A percentile compares a stretch with the other conserved stretches of the same genome.
These are phyloP conservation scores for Adoxophyes honmai DNA, from an alignment of 1,140 invertebrate genomes.

Conservation along the genomic window DNA sequence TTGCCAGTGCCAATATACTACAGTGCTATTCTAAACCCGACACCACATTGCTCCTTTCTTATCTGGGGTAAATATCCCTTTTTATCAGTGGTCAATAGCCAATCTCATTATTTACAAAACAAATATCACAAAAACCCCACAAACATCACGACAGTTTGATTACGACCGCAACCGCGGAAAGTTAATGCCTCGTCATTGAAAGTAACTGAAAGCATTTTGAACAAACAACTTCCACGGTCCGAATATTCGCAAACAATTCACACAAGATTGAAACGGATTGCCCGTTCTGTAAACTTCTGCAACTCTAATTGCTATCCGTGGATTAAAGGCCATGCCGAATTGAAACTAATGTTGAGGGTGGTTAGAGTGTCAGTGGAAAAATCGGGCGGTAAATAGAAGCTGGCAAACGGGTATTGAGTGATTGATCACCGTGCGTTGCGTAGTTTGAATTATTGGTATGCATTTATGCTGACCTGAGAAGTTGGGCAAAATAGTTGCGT, in stretches of 20 bases:
- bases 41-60: no score
- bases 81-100: no score
- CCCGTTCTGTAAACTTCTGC: slow-evolving; percentile 12
- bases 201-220: slow-evolving; percentile 8
- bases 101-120: no score
- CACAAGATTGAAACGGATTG: slow-evolving; percentile 15
- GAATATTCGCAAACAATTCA: slow-evolving; percentile 13
- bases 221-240: slow-evolving; percentile 1
- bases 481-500: slow-evolving; percentile 12
- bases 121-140: no score
- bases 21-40: no score
- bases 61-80: no score
- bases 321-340: neutral
- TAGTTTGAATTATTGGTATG: slow-evolving; percentile 14
- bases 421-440: slow-evolving; percentile 10
- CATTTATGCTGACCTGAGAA: slow-evolving; percentile 15
- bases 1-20: no score
- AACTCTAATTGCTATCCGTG: neutral
- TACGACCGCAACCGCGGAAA: neutral
- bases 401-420: slow-evolving; percentile 6
- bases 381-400: neutral
- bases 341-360: neutral
- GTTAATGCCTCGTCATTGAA: slow-evolving; percentile 3
- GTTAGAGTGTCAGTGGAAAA: neutral
- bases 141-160: no score